Evolutionary conservation across 2,113 vertebrate species (phyloP), one percentile per base, ranked within the genome.

Genomic region (Parotia lawesii): DNA sequence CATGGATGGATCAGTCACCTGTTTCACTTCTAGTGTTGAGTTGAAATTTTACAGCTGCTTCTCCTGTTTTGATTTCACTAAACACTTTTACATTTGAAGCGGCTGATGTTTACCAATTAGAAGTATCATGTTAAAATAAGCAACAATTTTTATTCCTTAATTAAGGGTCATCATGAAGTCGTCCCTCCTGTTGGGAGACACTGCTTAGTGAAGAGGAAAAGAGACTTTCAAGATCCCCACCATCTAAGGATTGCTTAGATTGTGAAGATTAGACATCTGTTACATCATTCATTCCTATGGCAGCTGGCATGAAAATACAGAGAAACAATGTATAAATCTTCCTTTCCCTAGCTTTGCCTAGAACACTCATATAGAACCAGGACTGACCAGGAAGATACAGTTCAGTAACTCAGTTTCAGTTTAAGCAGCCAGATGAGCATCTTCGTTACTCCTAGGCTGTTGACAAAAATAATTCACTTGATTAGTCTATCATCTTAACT

Each of bases 401-500:
- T 81, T 90, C 20, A 37, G 35, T 70, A 45, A 66, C n/a, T 77
- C 24, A 14, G 8, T 80, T 86, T 66, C 54, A 86, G 31, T 40
- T 76, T 76, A 80, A 73, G 50, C 11, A 80, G 29, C 5, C 45
- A 79, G 11, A 62, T 22, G 8, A 83, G 12, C 14, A 6, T 71
- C 44, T 77, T 88, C 51, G 67, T 37, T 58, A 73, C 5, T 48
- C 11, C 44, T 37, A 80, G 42, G 6, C 19, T 84, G 58, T 54
- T 50, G 29, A 76, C 24, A 80, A 83, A 94, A 95, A 73, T 61
- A 31, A 75, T 51, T 60, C 28, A n/a, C 15, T 74, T 29, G 7
- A 86, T 97, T 80, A 65, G 33, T 92, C 47, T 71, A 88, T 67
- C 78, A 81, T 74, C 94, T 67, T 85, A 93, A 89, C 38, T n/a